Evolutionary conservation across 2,888 invertebrate species (phyloP), one percentile per base, ranked within the genome.

Genomic region (Linnaemya vulpina): DNA sequence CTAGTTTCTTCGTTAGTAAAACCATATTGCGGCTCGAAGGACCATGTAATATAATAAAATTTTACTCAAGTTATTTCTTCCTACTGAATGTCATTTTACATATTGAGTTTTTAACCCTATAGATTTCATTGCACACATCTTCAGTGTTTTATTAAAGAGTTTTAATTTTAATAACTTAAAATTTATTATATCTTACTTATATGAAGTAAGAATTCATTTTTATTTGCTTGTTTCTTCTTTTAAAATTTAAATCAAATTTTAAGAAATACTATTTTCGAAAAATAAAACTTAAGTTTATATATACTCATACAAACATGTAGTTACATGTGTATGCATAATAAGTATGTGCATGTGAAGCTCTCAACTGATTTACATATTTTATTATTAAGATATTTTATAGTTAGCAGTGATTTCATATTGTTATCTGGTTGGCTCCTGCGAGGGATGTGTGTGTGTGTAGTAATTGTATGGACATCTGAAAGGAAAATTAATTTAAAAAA

Each of bases 351-450:
- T 62, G 62, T 46, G 60, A 68, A 73, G 51, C 53, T 77, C 13
- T 73, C 22, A 77, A 74, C 78, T 83, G 75, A 79, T 83, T 83
- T 79, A 58, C 75, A 83, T 83, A 79, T 83, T 83, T n/a, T 83
- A 83, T 83, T 83, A 79, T 70, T 55, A 75, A 30, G 3, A 30
- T 75, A 51, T 75, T 67, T 79, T 79, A 65, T 79, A 49, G 55
- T 71, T 74, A 49, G 58, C 70, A 79, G 79, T 79, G 83, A 83
- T 83, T 83, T 79, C 70, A 51, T 51, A 74, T 67, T 77, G 65
- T 49, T 55, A 46, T 43, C 58, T 71, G 51, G 9, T 13, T 22
- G 4, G 51, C 30, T 7, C 7, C 17, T 46, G 20, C 17, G 30
- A 46, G 67, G 46, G 46, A n/a, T 25, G 76, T 46, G 11, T 7